phyloP scores from a whole-genome alignment of 64 coral and sea anemone species.

The Actinia tenebrosa region DNA sequence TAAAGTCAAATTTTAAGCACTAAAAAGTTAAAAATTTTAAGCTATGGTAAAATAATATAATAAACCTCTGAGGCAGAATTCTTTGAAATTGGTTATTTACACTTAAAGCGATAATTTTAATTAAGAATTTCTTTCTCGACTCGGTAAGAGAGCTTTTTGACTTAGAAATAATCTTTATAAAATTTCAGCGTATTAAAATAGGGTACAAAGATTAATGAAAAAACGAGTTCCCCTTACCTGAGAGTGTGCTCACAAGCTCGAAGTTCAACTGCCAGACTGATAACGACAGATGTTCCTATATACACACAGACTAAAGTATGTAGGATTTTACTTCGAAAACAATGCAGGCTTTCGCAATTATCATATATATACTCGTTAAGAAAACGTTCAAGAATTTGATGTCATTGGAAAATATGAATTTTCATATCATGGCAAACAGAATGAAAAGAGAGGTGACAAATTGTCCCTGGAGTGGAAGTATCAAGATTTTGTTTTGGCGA shows the following conservation, averaged over 20 bases:
- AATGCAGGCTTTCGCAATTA: not conserved
- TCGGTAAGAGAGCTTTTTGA: not conserved
- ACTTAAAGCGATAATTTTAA: not conserved
- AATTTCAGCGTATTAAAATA: not conserved
- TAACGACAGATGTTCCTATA: not conserved
- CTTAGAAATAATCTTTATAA: not conserved
- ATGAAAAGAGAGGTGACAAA: not conserved
- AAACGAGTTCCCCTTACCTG: not conserved
- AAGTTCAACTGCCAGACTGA: not conserved
- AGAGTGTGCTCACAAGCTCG: not conserved
- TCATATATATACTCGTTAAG: constrained; percentile 11
- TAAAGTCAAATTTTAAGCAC: not conserved
- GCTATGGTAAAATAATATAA: not conserved
- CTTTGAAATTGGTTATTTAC: not conserved
- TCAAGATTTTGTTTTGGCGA: not conserved
- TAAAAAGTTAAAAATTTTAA: not conserved
- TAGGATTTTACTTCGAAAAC: not conserved
- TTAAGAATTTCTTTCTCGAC: too few relatives aligned
- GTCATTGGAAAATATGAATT: not conserved
- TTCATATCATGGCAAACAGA: not conserved
- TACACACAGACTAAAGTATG: not conserved
- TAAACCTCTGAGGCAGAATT: not conserved
- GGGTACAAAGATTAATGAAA: not conserved
- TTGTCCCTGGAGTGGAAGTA: not conserved
- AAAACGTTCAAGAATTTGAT: not conserved